A percentile compares a stretch with the other conserved stretches of the same genome.
Evolutionary conservation across 2,113 vertebrate genomes (phyloP).

Genomic region (Hippoglossus stenolepis): DNA sequence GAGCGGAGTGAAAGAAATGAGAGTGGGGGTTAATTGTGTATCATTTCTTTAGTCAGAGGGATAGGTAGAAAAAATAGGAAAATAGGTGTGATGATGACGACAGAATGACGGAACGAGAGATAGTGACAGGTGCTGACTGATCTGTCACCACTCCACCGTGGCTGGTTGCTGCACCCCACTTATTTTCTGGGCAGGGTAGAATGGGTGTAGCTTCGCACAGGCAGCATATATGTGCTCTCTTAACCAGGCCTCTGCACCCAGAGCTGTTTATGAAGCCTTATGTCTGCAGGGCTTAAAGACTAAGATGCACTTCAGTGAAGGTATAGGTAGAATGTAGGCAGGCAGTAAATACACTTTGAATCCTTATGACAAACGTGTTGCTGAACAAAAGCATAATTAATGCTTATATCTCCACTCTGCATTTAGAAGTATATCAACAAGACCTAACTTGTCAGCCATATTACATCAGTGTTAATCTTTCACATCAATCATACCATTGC

Average conservation of each 20-base stretch:
- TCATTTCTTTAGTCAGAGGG: background rate
- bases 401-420: constrained; percentile 17
- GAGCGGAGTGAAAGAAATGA: background rate
- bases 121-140: constrained; percentile 52
- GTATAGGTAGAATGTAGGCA: background rate
- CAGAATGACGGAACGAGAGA: constrained; percentile 3
- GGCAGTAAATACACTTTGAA: background rate
- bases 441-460: constrained; percentile 24
- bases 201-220: background rate
- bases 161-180: constrained; percentile 1
- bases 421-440: constrained; percentile 33
- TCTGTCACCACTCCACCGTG: constrained; percentile 35
- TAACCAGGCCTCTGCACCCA: background rate
- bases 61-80: constrained; percentile 8
- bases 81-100: constrained; percentile 20
- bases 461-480: constrained; percentile 33
- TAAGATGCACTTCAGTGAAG: background rate
- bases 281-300: too few species aligned
- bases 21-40: background rate
- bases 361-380: too few species aligned
- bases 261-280: background rate
- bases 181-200: constrained; percentile 1
- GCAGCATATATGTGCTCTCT: background rate
- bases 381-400: constrained; percentile 13
- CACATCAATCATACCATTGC: constrained; percentile 26